A percentile compares a stretch with the other conserved stretches of the same genome.
These are phyloP conservation scores for Phasia obesa DNA, from an alignment of 2,888 invertebrate genomes.

Conservation along the genomic window DNA sequence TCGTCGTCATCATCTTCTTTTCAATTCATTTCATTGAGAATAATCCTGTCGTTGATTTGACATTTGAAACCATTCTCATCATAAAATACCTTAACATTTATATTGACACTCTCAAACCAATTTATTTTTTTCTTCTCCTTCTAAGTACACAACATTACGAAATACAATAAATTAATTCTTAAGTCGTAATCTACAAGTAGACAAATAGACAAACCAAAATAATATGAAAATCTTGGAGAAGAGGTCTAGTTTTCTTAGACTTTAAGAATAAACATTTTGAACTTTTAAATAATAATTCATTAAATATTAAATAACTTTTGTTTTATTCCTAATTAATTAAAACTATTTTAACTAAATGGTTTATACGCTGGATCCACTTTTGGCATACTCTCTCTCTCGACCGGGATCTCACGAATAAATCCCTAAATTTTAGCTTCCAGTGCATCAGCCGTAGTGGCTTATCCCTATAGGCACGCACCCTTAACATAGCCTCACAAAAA, in stretches of 20 bases:
- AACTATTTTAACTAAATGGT: too few species aligned
- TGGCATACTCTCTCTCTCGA: too few species aligned
- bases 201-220: background rate
- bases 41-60: slow-evolving; percentile 57
- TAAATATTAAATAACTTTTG: too few species aligned
- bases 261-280: too few species aligned
- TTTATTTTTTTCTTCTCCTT: background rate
- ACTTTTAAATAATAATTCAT: too few species aligned
- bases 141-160: slow-evolving; percentile 24
- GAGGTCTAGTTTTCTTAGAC: background rate
- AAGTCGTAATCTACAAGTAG: background rate
- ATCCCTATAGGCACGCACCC: too few species aligned
- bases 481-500: too few species aligned
- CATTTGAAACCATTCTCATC: slow-evolving; percentile 58
- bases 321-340: too few species aligned
- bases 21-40: slow-evolving; percentile 36
- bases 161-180: slow-evolving; percentile 54
- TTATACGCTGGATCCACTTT: too few species aligned
- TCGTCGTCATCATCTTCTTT: slow-evolving; percentile 15
- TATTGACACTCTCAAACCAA: slow-evolving; percentile 61
- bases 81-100: slow-evolving; percentile 46
- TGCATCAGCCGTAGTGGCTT: too few species aligned
- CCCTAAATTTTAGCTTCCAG: too few species aligned
- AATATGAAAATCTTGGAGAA: background rate
- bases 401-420: too few species aligned